Conservation (phyloP, 2,888 invertebrate genomes). For the Coleophora flavipennella region DNA sequence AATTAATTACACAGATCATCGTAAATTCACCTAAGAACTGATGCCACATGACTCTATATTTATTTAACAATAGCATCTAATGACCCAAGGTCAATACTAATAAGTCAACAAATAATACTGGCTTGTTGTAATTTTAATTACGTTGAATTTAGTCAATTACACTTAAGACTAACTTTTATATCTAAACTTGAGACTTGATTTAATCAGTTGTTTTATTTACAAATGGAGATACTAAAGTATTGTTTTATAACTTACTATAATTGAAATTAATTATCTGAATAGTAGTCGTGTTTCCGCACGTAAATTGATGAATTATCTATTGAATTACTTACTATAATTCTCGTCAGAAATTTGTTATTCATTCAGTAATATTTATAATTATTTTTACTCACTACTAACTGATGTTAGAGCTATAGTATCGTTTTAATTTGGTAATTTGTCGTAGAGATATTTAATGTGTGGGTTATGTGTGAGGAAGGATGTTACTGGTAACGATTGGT, state of each 20-base stretch:
- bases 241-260: neutral
- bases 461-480: neutral
- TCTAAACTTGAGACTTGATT: neutral
- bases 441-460: neutral
- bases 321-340: neutral
- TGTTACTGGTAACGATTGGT: neutral
- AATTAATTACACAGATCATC: neutral
- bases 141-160: neutral
- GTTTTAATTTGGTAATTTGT: neutral
- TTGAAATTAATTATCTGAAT: neutral
- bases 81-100: neutral
- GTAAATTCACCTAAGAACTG: neutral
- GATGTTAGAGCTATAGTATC: neutral
- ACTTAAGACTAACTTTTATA: neutral
- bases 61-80: neutral
- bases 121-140: neutral
- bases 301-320: neutral
- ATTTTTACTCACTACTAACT: too few relatives aligned
- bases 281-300: neutral
- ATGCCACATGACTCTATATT: neutral
- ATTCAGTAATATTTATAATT: neutral
- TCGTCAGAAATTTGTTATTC: neutral
- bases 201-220: neutral
- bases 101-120: neutral
- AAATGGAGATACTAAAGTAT: neutral